phyloP scores from a whole-genome alignment of 1,140 invertebrate species.

The Melanaphis sacchari region DNA sequence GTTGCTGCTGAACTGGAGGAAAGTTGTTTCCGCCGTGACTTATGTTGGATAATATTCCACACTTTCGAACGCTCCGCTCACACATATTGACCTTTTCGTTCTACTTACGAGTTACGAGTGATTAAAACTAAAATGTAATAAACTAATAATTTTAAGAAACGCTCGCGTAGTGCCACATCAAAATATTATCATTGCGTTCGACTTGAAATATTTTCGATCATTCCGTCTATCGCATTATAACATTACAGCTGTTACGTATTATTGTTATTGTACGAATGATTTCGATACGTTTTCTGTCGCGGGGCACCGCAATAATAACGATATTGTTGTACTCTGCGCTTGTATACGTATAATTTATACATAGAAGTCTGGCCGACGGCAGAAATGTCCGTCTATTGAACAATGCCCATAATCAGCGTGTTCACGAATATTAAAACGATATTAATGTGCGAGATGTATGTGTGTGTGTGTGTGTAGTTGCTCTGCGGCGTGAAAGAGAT shows the following conservation, averaged over 20 bases:
- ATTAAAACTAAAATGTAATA: background rate
- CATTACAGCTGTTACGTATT: too few species aligned
- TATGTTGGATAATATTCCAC: background rate
- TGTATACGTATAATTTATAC: background rate
- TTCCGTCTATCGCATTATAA: background rate
- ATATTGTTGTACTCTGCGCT: background rate
- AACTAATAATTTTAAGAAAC: background rate
- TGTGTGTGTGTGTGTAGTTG: background rate
- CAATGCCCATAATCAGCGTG: background rate
- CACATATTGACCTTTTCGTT: background rate
- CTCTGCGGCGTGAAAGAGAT: slow-evolving; percentile 19
- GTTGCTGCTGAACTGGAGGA: background rate
- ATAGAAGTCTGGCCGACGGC: background rate
- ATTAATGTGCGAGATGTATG: background rate
- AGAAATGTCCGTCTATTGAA: background rate
- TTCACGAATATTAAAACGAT: slow-evolving; percentile 26
- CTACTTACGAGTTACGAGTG: background rate
- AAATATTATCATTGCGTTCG: background rate
- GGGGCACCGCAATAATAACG: background rate
- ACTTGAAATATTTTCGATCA: background rate
- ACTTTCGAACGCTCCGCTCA: background rate
- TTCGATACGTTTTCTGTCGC: background rate
- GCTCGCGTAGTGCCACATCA: background rate
- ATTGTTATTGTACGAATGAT: background rate
- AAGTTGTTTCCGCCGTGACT: slow-evolving; percentile 40